Evolutionary conservation across 2,797 vertebrate species (phyloP).

Genomic region (Ispidina picta): DNA sequence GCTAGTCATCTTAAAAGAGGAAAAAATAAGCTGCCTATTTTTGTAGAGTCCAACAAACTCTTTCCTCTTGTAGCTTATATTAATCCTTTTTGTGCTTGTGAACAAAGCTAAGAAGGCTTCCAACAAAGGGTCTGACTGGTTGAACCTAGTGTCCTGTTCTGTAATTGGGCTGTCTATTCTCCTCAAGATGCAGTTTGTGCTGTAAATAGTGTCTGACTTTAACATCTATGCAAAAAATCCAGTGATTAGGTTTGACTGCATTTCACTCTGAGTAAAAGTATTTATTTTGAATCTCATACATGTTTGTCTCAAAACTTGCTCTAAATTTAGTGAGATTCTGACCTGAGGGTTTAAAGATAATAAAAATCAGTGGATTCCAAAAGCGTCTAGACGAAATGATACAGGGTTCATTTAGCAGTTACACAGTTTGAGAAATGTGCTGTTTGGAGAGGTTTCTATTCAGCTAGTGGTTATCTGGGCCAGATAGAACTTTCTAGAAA

Average conservation of each 20-base stretch:
- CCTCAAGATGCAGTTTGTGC: not conserved
- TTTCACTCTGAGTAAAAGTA: not conserved
- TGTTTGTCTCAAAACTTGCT: not conserved
- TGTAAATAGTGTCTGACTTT: not conserved
- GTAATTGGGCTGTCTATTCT: not conserved
- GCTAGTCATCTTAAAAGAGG: not conserved
- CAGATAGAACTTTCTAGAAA: not conserved
- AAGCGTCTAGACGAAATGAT: not conserved
- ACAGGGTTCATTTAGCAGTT: not conserved
- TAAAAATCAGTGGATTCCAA: not conserved
- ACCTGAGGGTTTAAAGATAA: not conserved
- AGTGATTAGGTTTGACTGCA: not conserved
- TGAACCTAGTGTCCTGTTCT: not conserved
- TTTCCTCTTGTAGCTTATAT: not conserved
- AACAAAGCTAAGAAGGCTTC: not conserved
- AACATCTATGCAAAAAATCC: not conserved
- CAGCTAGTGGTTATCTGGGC: not conserved
- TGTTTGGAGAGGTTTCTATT: not conserved
- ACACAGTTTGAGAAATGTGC: not conserved
- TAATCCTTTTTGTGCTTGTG: not conserved
- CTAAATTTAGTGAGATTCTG: not conserved
- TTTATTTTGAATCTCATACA: not conserved
- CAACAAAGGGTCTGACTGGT: rapidly evolving
- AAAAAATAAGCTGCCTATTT: not conserved
- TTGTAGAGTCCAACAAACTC: not conserved